Conservation (phyloP, 2,888 invertebrate species). For the Trissolcus japonicus region DNA sequence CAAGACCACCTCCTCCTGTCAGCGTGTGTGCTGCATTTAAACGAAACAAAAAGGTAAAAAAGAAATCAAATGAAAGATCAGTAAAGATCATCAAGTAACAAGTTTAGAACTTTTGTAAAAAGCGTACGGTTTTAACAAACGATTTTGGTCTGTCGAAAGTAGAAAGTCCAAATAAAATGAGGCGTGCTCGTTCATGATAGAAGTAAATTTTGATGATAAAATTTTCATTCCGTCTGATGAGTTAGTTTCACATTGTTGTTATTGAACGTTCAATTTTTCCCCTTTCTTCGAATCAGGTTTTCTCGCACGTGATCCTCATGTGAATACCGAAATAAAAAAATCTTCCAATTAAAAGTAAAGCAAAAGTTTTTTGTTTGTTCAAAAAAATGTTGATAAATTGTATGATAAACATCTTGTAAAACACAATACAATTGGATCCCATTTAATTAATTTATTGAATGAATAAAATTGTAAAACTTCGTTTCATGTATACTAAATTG, state of each 20-base stretch:
- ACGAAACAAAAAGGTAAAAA: slow-evolving; percentile 36
- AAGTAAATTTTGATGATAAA: slow-evolving; percentile 41
- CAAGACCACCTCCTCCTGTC: slow-evolving; percentile 44
- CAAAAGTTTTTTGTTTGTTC: too few relatives aligned
- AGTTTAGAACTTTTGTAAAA: slow-evolving; percentile 50
- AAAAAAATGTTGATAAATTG: too few relatives aligned
- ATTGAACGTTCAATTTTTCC: slow-evolving; percentile 18
- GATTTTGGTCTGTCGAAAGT: slow-evolving; percentile 16
- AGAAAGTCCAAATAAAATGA: slow-evolving; percentile 26
- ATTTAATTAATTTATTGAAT: too few relatives aligned
- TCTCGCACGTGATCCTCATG: background rate
- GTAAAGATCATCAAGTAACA: slow-evolving; percentile 53
- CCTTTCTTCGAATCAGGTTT: background rate
- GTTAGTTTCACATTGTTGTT: slow-evolving; percentile 25
- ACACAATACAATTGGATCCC: too few relatives aligned
- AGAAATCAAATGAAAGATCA: slow-evolving; percentile 45
- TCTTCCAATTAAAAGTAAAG: too few relatives aligned
- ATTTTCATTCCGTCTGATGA: slow-evolving; percentile 13
- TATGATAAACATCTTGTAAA: too few relatives aligned
- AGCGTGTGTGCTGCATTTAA: slow-evolving; percentile 39
- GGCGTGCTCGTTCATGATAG: slow-evolving; percentile 37
- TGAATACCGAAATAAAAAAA: too few relatives aligned
- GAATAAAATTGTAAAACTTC: too few relatives aligned
- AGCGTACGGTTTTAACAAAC: slow-evolving; percentile 24
- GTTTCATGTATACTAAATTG: background rate